A percentile compares a stretch with the other conserved stretches of the same genome.
Evolutionary conservation across 2,113 vertebrate genomes (phyloP).

Genomic region (Zosterops borbonicus): DNA sequence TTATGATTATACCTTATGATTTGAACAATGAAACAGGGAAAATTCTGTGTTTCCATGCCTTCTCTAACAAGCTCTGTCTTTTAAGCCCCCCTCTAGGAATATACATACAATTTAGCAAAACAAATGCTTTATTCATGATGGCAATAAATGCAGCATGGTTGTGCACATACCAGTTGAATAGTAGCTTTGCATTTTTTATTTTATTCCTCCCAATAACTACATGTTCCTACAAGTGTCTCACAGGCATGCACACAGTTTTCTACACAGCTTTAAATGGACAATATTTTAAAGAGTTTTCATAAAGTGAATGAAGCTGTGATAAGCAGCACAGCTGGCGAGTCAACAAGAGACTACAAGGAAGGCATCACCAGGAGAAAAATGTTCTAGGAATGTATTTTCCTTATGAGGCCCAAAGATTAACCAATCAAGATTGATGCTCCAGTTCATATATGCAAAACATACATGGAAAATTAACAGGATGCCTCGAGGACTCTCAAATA

Average conservation of each 20-base stretch:
- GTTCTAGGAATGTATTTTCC: neutral
- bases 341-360: neutral
- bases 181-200: conserved; percentile 33
- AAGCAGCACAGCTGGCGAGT: conserved; percentile 1
- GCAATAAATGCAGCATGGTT: neutral
- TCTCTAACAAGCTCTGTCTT: conserved; percentile 27
- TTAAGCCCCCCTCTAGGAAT: conserved; percentile 39
- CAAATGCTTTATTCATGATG: conserved; percentile 45
- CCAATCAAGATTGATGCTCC: neutral
- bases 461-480: neutral
- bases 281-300: conserved; percentile 15
- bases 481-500: neutral
- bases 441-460: neutral
- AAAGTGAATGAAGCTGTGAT: conserved; percentile 2
- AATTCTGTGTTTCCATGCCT: neutral
- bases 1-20: neutral
- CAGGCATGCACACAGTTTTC: neutral
- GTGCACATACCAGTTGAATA: neutral
- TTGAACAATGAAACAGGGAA: neutral
- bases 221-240: conserved; percentile 5
- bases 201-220: conserved; percentile 26
- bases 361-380: neutral
- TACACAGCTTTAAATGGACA: neutral
- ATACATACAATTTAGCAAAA: conserved; percentile 43
- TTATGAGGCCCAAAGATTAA: neutral